These are phyloP conservation scores for Diadegma fenestrale DNA, from an alignment of 2,888 invertebrate species.

Conservation along the genomic window DNA sequence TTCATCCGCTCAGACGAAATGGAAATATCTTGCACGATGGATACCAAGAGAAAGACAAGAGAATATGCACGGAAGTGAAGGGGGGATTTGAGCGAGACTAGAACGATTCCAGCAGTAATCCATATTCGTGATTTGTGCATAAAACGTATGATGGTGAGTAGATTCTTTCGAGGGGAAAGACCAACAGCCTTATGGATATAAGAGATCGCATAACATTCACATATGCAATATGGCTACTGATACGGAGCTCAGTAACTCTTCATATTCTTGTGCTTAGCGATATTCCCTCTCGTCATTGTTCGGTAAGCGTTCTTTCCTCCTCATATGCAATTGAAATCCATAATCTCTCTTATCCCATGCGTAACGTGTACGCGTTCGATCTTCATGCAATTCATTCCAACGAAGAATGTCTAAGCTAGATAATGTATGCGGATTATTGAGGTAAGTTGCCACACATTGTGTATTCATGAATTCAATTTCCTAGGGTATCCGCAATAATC, in stretches of 20 bases:
- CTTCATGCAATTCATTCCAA: neutral
- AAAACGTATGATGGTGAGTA: constrained; percentile 36
- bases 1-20: constrained; percentile 69
- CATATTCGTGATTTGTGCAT: constrained; percentile 59
- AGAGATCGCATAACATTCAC: constrained; percentile 50
- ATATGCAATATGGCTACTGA: constrained; percentile 28
- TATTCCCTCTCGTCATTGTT: constrained; percentile 59
- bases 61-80: constrained; percentile 44
- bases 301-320: constrained; percentile 46
- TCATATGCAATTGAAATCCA: constrained; percentile 54
- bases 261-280: constrained; percentile 48
- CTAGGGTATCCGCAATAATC: neutral
- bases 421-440: neutral
- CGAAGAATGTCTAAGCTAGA: neutral
- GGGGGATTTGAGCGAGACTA: constrained; percentile 20
- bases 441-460: constrained; percentile 1
- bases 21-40: constrained; percentile 65
- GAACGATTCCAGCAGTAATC: constrained; percentile 53
- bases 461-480: constrained; percentile 20
- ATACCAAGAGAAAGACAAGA: constrained; percentile 44
- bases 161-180: constrained; percentile 47
- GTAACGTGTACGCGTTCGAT: constrained; percentile 13
- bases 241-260: constrained; percentile 37
- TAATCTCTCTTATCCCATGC: constrained; percentile 24
- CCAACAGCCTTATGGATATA: constrained; percentile 15